phyloP scores from a whole-genome alignment of 1,140 invertebrate genomes.

The Nilaparvata lugens region DNA sequence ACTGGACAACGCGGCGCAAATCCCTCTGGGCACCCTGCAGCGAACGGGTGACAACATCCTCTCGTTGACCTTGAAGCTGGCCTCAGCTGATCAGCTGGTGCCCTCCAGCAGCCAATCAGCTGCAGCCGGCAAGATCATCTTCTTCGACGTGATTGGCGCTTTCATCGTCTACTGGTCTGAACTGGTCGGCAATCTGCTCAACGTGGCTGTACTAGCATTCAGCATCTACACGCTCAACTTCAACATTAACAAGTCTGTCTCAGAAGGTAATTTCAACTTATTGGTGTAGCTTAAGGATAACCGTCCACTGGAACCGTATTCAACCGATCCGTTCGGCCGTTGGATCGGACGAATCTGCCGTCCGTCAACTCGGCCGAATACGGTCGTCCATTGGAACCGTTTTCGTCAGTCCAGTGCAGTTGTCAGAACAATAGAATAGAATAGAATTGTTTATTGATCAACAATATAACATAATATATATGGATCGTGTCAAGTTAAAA shows the following conservation, averaged over 20 bases:
- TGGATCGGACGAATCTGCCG: too few species aligned
- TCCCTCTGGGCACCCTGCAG: constrained; percentile 73
- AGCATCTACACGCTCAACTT: background rate
- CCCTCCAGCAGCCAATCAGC: constrained; percentile 29
- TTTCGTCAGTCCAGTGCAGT: too few species aligned
- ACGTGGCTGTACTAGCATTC: background rate
- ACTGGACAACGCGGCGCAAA: constrained; percentile 65
- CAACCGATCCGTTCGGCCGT: too few species aligned
- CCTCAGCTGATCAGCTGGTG: constrained; percentile 47
- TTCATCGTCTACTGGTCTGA: constrained; percentile 52
- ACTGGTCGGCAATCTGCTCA: background rate
- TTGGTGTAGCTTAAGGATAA: too few species aligned
- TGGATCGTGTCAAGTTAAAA: too few species aligned
- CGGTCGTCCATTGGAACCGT: too few species aligned
- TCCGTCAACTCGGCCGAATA: too few species aligned
- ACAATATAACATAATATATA: too few species aligned
- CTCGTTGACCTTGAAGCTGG: constrained; percentile 51
- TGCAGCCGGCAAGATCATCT: constrained; percentile 35
- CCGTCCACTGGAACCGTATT: too few species aligned
- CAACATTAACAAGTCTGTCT: constrained; percentile 4
- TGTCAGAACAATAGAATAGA: too few species aligned
- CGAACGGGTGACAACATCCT: constrained; percentile 72
- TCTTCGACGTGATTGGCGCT: constrained; percentile 72
- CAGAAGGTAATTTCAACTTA: constrained; percentile 7
- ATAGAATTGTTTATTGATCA: too few species aligned